phyloP scores from a whole-genome alignment of 2,888 invertebrate species.

The Ochropleura leucogaster region DNA sequence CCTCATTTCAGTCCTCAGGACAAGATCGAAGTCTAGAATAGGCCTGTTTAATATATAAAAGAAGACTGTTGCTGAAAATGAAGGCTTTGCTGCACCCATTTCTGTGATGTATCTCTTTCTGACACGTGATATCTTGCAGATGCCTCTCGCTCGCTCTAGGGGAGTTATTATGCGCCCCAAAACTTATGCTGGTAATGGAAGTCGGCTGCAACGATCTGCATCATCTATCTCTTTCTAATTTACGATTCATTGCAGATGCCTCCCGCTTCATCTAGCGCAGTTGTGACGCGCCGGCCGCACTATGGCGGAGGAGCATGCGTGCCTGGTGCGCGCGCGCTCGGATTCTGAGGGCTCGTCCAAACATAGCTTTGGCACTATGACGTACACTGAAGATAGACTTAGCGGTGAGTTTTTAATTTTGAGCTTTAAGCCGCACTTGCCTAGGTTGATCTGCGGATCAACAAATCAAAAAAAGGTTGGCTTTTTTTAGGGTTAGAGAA shows the following conservation, averaged over 20 bases:
- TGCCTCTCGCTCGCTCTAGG: constrained; percentile 70
- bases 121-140: constrained; percentile 70
- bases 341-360: constrained; percentile 87
- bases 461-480: too few relatives aligned
- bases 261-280: constrained; percentile 61
- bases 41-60: too few relatives aligned
- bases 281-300: constrained; percentile 66
- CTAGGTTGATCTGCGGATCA: too few relatives aligned
- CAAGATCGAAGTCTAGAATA: too few relatives aligned
- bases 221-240: not conserved
- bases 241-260: constrained; percentile 76
- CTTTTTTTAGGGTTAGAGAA: too few relatives aligned
- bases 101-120: not conserved
- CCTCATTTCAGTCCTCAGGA: too few relatives aligned
- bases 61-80: not conserved
- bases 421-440: not conserved
- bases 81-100: not conserved
- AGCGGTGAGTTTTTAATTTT: constrained; percentile 67
- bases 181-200: not conserved
- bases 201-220: too few relatives aligned
- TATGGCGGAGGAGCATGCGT: constrained; percentile 92
- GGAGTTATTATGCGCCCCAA: constrained; percentile 36
- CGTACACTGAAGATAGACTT: constrained; percentile 83
- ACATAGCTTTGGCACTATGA: constrained; percentile 86
- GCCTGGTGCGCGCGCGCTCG: constrained; percentile 89